Base-by-base conservation (phyloP, 2,888 invertebrate genomes). In the Boloria selene region DNA sequence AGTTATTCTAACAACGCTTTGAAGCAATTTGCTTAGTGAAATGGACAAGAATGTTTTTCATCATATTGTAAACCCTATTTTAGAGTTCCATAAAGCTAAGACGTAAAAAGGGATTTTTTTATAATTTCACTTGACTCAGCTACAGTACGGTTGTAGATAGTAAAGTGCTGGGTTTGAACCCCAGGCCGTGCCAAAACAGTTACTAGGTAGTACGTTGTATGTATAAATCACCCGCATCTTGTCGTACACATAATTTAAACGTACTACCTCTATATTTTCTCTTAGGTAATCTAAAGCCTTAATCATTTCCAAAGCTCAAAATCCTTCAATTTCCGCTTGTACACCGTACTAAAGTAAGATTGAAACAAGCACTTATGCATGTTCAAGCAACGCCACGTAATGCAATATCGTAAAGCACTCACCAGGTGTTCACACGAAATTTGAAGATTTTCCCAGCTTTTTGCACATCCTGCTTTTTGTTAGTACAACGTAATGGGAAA, bases 361-460 rank as follows among this genome's bases (percentile, higher is more conserved):
- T 56, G 56, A 56, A 63, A 56, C 50, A 44, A 50, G 44, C 26
- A 31, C 54, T 64, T 56, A 59, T 61, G 54, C 63, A 61, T 51
- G 54, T 54, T 61, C 69, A 64, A 67, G 54, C 64, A 67, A 55
- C 26, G 22, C 50, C 61, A 49, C 56, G 58, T 69, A 67, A 67
- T 54, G 58, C 69, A 67, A 67, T 67, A 67, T 69, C 53, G 64
- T 53, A 49, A 44, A 61, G 64, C 61, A 64, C 58, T 66, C 56
- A 54, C 47, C 47, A 47, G 56, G 52, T 55, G 65, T 51, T 54
- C 51, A 26, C 13, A 45, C 50, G 31, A 63, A 65, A 54, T 62
- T 62, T 45, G 54, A 26, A 58, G 13, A 61, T 59, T 61, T 45
- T 38, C 26, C n/a, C 14, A 52, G 42, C 54, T 14, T 61, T 55